These are phyloP conservation scores for Echinarachnius parma DNA, from an alignment of 53 echinoderm and acorn worm species.

Conservation along the genomic window DNA sequence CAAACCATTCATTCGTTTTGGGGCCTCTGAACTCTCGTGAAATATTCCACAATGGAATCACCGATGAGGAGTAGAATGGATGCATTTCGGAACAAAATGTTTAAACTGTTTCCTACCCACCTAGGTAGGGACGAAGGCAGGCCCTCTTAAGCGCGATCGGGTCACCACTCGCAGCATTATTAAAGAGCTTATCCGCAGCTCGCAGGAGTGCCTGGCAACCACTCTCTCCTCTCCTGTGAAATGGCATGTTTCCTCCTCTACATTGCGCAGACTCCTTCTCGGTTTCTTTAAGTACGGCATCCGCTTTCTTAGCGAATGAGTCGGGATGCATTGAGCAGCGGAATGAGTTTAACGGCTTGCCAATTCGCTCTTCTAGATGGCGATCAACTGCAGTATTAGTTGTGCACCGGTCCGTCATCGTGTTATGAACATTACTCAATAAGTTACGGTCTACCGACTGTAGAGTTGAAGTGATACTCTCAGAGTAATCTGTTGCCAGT, in stretches of 20 bases:
- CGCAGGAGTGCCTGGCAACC: neutral
- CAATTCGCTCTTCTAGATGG: too few relatives aligned
- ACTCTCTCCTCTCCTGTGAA: neutral
- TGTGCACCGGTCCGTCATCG: too few relatives aligned
- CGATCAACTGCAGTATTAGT: too few relatives aligned
- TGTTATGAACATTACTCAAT: too few relatives aligned
- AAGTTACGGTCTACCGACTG: too few relatives aligned
- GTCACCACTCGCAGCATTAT: neutral
- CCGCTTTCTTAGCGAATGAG: neutral
- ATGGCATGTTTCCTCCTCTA: neutral
- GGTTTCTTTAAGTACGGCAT: neutral
- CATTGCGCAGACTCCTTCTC: neutral
- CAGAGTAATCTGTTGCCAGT: too few relatives aligned
- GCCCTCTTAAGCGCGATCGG: neutral
- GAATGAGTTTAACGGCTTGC: neutral
- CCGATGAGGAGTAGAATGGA: too few relatives aligned
- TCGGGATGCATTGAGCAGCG: neutral
- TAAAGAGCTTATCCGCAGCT: neutral
- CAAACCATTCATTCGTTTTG: neutral
- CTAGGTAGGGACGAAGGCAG: neutral
- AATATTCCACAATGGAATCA: too few relatives aligned
- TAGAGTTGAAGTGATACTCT: too few relatives aligned
- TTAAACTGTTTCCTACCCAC: constrained; percentile 1
- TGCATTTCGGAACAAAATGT: too few relatives aligned
- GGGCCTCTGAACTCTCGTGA: too few relatives aligned